Conservation (phyloP, 2,113 vertebrate species). For the Miniopterus natalensis region DNA sequence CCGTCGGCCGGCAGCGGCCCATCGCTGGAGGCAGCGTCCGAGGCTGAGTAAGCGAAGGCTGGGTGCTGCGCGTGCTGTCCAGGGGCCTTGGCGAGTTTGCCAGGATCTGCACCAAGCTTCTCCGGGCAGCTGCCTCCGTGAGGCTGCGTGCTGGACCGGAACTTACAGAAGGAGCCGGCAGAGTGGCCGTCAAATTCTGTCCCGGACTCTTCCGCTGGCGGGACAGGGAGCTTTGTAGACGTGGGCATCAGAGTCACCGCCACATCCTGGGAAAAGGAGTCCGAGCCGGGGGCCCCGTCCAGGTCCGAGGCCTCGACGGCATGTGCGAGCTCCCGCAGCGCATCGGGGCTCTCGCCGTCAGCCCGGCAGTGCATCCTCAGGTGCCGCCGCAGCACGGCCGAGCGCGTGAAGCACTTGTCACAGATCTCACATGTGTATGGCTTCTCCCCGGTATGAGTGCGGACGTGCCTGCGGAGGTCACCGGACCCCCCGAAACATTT, state of each 20-base stretch:
- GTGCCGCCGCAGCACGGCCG: conserved; percentile 95
- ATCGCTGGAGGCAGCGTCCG: conserved; percentile 62
- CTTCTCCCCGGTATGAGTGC: conserved; percentile 97
- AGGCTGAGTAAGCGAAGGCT: conserved; percentile 73
- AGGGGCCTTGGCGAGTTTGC: conserved; percentile 86
- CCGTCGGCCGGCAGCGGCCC: conserved; percentile 79
- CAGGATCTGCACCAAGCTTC: conserved; percentile 85
- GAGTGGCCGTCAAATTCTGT: conserved; percentile 70
- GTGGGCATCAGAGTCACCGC: conserved; percentile 78
- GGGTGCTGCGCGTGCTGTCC: conserved; percentile 58
- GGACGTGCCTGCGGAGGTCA: conserved; percentile 95
- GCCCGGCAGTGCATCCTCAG: conserved; percentile 90
- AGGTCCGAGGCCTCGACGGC: conserved; percentile 77
- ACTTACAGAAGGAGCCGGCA: conserved; percentile 86
- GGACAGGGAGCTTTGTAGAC: conserved; percentile 82
- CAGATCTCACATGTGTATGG: conserved; percentile 95
- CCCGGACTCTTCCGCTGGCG: background rate
- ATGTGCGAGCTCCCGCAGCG: conserved; percentile 65
- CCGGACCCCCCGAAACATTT: conserved; percentile 96
- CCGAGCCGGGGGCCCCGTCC: conserved; percentile 83
- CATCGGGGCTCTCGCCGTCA: background rate
- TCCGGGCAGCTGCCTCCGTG: conserved; percentile 84
- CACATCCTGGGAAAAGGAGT: conserved; percentile 87
- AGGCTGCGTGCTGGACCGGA: conserved; percentile 86
- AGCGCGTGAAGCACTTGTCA: conserved; percentile 95